These are phyloP conservation scores for Vanessa atalanta DNA, from an alignment of 1,140 invertebrate species.

Conservation along the genomic window DNA sequence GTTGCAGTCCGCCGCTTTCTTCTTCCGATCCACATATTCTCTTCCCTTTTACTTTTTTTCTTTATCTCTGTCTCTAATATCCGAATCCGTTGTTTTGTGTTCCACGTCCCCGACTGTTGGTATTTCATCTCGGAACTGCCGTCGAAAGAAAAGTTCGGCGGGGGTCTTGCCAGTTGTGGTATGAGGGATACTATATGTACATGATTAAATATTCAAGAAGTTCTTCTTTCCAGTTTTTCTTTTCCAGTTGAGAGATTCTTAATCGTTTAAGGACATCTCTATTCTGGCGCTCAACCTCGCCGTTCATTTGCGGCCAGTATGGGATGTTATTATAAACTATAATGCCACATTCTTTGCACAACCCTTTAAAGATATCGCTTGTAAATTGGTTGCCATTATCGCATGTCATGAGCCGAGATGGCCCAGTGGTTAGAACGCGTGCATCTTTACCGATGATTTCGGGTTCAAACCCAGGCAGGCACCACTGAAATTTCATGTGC, in stretches of 20 bases:
- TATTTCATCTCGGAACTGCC: conserved; percentile 38
- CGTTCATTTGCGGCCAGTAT: too few relatives aligned
- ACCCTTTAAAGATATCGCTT: too few relatives aligned
- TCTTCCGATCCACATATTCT: conserved; percentile 32
- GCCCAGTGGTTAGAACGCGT: too few relatives aligned
- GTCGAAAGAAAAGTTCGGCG: conserved; percentile 34
- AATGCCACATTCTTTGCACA: too few relatives aligned
- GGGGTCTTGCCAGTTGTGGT: conserved; percentile 37
- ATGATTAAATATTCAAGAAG: conserved; percentile 36
- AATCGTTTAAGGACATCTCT: background rate
- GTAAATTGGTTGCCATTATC: too few relatives aligned
- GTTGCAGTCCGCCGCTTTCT: conserved; percentile 19
- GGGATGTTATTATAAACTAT: too few relatives aligned
- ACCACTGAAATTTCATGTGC: too few relatives aligned
- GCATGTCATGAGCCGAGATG: too few relatives aligned
- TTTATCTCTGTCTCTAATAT: background rate
- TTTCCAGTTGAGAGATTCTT: conserved; percentile 34
- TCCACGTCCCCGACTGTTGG: conserved; percentile 15
- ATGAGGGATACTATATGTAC: conserved; percentile 47
- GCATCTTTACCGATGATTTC: too few relatives aligned
- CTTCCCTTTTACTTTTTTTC: conserved; percentile 37
- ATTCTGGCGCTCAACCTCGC: too few relatives aligned
- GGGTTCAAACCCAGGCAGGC: too few relatives aligned
- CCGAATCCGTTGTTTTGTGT: conserved; percentile 30
- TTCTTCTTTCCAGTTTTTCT: conserved; percentile 29